phyloP scores from a whole-genome alignment of 2,797 vertebrate genomes.

The Pitangus sulphuratus region DNA sequence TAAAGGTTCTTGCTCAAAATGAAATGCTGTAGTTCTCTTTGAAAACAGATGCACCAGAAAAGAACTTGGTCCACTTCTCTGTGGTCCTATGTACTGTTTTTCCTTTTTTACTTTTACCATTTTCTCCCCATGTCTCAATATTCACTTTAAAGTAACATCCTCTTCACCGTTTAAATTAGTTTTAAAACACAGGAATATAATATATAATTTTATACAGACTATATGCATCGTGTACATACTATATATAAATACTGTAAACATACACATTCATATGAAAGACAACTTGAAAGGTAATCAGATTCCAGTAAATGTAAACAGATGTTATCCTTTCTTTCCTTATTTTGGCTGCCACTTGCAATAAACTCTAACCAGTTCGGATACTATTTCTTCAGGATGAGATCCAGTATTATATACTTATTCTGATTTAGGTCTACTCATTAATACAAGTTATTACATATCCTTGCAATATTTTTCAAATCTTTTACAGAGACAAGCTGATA shows the following conservation, averaged over 20 bases:
- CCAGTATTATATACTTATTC: neutral
- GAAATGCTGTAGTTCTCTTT: neutral
- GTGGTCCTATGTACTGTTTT: rapidly evolving
- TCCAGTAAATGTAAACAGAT: neutral
- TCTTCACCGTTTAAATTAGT: neutral
- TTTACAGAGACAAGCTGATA: neutral
- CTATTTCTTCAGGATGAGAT: neutral
- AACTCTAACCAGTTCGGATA: neutral
- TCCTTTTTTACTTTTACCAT: neutral
- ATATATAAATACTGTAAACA: neutral
- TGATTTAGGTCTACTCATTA: neutral
- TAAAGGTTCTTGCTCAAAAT: neutral
- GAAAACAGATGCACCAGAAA: neutral
- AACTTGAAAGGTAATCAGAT: neutral
- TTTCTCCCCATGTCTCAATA: neutral
- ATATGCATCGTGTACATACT: neutral
- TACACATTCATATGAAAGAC: neutral
- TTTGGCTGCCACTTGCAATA: neutral
- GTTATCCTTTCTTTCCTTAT: neutral
- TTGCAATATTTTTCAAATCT: neutral
- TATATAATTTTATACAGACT: neutral
- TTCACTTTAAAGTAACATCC: neutral
- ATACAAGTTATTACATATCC: neutral
- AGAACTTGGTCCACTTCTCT: neutral
- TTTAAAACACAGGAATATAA: neutral